Conservation (phyloP, 2,113 vertebrate species). For the Corythaeola cristata region DNA sequence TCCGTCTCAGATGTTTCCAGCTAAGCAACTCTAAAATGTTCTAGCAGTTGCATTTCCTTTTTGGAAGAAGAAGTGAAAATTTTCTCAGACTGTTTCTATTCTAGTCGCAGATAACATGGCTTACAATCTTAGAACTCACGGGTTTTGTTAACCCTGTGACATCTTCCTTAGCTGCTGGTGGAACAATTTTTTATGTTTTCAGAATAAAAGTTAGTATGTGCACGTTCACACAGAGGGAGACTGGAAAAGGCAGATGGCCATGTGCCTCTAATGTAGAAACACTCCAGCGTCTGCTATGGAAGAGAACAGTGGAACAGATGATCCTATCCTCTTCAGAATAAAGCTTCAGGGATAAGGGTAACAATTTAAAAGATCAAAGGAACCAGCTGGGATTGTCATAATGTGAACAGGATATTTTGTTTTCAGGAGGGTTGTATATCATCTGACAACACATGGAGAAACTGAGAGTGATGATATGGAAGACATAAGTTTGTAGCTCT, state of each 20-base stretch:
- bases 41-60: slow-evolving; percentile 31
- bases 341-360: neutral
- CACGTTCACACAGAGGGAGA: neutral
- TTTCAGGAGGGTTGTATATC: neutral
- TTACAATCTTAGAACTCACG: neutral
- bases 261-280: neutral
- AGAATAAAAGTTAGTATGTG: neutral
- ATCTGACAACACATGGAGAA: neutral
- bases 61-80: slow-evolving; percentile 50
- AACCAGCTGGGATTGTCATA: neutral
- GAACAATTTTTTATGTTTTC: neutral
- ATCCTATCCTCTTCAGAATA: neutral
- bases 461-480: neutral
- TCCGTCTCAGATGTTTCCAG: neutral
- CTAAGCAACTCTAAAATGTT: neutral
- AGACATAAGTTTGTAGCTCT: neutral
- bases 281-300: neutral
- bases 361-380: neutral
- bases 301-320: neutral
- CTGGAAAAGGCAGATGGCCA: neutral
- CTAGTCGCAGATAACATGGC: neutral
- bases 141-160: neutral
- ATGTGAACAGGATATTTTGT: neutral
- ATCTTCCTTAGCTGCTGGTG: neutral
- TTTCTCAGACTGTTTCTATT: slow-evolving; percentile 41